phyloP scores from a whole-genome alignment of 2,797 vertebrate genomes.

The Halcyon badia region DNA sequence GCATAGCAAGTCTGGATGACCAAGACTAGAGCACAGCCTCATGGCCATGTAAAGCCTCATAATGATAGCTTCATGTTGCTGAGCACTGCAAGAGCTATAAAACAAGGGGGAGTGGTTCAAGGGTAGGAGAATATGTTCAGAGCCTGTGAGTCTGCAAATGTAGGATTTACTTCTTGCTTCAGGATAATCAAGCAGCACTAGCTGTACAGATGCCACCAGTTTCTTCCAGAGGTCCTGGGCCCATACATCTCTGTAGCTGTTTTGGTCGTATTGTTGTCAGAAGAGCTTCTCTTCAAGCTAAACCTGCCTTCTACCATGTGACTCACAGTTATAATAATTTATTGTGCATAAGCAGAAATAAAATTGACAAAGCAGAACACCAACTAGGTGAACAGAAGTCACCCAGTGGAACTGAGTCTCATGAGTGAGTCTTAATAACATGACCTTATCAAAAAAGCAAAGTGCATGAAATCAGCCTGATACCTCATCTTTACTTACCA shows the following conservation, averaged over 20 bases:
- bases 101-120: neutral
- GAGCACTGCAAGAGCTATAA: neutral
- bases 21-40: neutral
- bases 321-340: neutral
- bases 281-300: neutral
- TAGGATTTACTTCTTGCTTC: neutral
- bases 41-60: neutral
- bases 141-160: neutral
- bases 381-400: neutral
- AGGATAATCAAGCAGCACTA: neutral
- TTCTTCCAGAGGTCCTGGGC: neutral
- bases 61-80: neutral
- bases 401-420: neutral
- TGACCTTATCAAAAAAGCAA: neutral
- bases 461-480: neutral
- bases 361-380: neutral
- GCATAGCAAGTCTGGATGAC: fast-evolving
- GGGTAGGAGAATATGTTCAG: neutral
- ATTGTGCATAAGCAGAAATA: neutral
- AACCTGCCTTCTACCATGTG: neutral
- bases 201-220: neutral
- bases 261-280: neutral
- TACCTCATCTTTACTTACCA: neutral
- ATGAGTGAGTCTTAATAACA: neutral
- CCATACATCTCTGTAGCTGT: neutral